Evolutionary conservation across 2,888 invertebrate species (phyloP).

Genomic region (Dryadula phaetusa): DNA sequence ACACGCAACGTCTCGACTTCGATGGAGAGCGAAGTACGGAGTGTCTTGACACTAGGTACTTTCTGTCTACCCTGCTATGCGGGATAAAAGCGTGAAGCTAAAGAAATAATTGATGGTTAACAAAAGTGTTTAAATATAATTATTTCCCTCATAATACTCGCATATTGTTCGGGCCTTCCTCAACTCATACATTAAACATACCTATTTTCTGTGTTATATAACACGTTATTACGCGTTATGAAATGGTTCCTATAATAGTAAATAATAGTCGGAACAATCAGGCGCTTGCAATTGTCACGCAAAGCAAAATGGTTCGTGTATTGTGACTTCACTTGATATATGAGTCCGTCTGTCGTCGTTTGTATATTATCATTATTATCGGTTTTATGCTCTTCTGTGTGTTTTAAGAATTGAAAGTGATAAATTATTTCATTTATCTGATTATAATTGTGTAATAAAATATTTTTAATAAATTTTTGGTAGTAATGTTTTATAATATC

Average conservation of each 20-base stretch:
- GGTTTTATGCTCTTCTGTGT: no score
- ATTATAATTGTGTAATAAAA: no score
- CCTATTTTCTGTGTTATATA: conserved; percentile 1
- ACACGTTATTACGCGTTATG: conserved; percentile 25
- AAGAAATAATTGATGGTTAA: no score
- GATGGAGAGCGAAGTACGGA: no score
- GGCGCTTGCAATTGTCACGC: conserved; percentile 17
- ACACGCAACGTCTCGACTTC: no score
- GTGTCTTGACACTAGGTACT: no score
- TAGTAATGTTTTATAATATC: no score
- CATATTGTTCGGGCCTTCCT: not conserved
- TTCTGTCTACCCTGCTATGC: no score
- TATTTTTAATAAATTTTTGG: no score
- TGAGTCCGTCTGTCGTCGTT: not conserved
- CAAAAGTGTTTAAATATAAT: not conserved
- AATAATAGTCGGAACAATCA: conserved; percentile 24
- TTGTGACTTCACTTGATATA: conserved; percentile 13
- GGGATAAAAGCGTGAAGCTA: no score
- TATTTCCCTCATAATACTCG: not conserved
- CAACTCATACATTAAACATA: not conserved
- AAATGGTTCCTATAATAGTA: conserved; percentile 13
- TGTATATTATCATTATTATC: not conserved
- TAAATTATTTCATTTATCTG: no score
- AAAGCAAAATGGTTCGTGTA: not conserved
- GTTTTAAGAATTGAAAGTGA: no score